These are phyloP conservation scores for Nemotelus nigrinus DNA, from an alignment of 2,888 invertebrate genomes.

Conservation along the genomic window DNA sequence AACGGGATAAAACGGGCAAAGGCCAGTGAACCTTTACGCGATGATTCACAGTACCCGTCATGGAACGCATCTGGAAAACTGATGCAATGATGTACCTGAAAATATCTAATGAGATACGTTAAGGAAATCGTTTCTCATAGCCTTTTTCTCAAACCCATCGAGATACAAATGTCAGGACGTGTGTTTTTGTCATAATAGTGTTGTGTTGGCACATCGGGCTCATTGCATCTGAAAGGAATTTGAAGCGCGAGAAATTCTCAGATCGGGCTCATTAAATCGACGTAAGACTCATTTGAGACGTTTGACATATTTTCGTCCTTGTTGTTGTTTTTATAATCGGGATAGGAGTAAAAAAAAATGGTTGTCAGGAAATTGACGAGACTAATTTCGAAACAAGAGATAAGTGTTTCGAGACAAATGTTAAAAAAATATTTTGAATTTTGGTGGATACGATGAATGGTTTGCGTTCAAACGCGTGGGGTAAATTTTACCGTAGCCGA, in stretches of 20 bases:
- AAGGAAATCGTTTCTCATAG: neutral
- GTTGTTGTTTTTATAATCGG: neutral
- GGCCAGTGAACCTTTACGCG: slow-evolving; percentile 12
- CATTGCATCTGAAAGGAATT: neutral
- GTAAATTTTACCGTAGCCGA: too few relatives aligned
- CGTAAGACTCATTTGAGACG: neutral
- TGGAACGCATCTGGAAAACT: neutral
- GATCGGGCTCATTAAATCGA: slow-evolving; percentile 15
- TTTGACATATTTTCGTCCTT: neutral
- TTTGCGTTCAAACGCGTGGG: too few relatives aligned
- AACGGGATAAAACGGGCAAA: slow-evolving; percentile 1
- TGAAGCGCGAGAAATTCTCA: neutral
- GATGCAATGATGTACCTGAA: neutral
- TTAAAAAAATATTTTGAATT: too few relatives aligned
- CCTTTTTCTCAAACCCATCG: neutral
- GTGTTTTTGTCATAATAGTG: neutral
- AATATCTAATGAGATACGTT: neutral
- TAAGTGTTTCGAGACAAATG: too few relatives aligned
- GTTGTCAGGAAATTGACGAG: slow-evolving; percentile 3
- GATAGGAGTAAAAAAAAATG: neutral
- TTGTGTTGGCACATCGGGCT: neutral
- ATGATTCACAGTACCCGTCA: neutral
- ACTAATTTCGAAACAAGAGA: neutral
- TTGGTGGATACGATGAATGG: too few relatives aligned
- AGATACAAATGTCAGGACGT: neutral